Base-by-base conservation (phyloP, 2,888 invertebrate genomes). In the Leptinotarsa haldemani region DNA sequence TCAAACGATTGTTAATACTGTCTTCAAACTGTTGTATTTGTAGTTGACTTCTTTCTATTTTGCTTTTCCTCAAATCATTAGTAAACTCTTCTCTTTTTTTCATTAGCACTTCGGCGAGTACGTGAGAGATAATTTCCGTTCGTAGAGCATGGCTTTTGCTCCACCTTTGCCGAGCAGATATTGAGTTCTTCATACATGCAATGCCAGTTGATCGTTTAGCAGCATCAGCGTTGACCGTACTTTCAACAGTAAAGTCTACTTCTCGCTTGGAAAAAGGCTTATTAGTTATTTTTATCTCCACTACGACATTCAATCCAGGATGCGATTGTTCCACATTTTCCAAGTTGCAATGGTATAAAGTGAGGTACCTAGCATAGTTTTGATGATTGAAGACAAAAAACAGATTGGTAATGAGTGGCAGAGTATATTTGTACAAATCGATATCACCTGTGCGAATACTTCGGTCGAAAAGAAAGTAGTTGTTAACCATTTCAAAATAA, bases 321-420 rank as follows among this genome's bases (percentile, higher is more conserved):
- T 84, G 84, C 15, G 82, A 81, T 61, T 80, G 69, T 25, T 80
- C 79, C 7, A 84, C 77, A 53, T 80, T 82, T 7, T 70, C 20
- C 20, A 85, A 74, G 69, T 84, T 84, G 64, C 82, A 76, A 18
- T 71, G 68, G 52, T 52, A 70, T 4, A 65, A 16, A 2, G 81
- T 76, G 30, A 80, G 65, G 73, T 81, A 85, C 15, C 83, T 77
- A 48, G 84, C 77, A 76, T 85, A 85, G 75, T 86, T 86, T 69
- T 70, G 82, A 46, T 85, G 84, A 78, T 84, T 84, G 13, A 82
- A 76, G 2, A 65, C 66, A 65, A 84, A 85, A 74, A 84, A 84
- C 22, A 84, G 53, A 74, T 82, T 81, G 1, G 75, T 77, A 0
- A 86, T 82, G 80, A 82, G 82, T 3, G 78, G 74, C 20, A 84